Base-by-base conservation (phyloP, 2,888 invertebrate genomes). In the Cactoblastis cactorum region DNA sequence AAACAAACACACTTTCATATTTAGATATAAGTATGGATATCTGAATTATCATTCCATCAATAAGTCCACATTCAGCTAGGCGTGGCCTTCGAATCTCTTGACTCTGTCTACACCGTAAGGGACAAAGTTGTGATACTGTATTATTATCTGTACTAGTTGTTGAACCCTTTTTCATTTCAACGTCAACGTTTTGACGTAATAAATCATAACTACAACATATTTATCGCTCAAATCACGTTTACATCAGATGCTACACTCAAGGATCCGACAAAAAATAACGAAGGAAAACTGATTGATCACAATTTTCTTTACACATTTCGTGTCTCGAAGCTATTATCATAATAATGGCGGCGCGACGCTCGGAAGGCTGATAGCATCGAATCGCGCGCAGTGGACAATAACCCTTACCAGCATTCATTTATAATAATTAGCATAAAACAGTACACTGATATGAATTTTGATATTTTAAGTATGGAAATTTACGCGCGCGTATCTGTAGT, bases 351-450 rank as follows among this genome's bases (percentile, higher is more conserved):
- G 75, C 78, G 83, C 87, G 86, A 84, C 87, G 81, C 71, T 80
- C 78, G 83, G 83, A 82, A 83, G 60, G 71, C 48, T 78, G 87
- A 87, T 87, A 84, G 71, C 71, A 87, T 87, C 87, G 70, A 72
- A 83, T 85, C 81, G 85, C 83, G 81, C 77, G 76, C 81, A 74
- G 71, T 87, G 87, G 87, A 86, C 86, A 84, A 86, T 86, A 83
- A 86, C 86, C 80, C 83, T 82, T 75, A 80, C 71, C 63, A 62
- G 73, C 77, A 74, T 77, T 80, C 76, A 80, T 80, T 83, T 80
- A 80, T 81, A 74, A 80, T 80, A 76, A 83, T 81, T 80, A 80
- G 63, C 77, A 78, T 81, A 78, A 77, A 73, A 71, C 61, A 67
- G 56, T 60, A 62, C 60, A 62, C 62, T 68, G 63, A 67, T 74